These are phyloP conservation scores for Uropsilus gracilis DNA, from an alignment of 2,113 vertebrate genomes.

Conservation along the genomic window DNA sequence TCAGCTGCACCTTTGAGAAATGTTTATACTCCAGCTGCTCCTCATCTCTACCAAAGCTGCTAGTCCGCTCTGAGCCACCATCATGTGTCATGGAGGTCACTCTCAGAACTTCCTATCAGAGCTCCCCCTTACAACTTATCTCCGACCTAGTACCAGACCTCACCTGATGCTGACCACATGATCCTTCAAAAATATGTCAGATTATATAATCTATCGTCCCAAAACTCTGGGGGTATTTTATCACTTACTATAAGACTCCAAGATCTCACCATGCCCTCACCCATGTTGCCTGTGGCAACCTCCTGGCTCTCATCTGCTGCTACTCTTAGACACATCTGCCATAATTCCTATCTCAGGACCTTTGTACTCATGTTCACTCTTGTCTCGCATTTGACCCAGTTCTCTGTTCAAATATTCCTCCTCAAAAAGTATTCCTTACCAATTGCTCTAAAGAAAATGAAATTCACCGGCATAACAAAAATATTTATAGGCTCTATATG, in stretches of 20 bases:
- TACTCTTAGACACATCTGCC: background rate
- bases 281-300: background rate
- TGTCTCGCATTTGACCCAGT: background rate
- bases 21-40: background rate
- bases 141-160: background rate
- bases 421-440: slow-evolving; percentile 17
- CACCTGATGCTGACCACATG: no score
- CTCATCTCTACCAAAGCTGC: background rate
- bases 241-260: slow-evolving; percentile 10
- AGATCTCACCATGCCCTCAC: background rate
- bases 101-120: background rate
- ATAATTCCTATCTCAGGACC: background rate
- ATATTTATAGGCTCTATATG: background rate
- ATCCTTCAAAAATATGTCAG: background rate
- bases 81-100: background rate
- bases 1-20: background rate
- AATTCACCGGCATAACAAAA: background rate
- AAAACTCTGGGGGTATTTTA: background rate
- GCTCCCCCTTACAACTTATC: background rate
- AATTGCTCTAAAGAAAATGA: slow-evolving; percentile 17
- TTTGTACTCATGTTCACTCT: background rate
- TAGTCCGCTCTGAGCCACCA: background rate
- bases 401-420: background rate
- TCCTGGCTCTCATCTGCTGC: background rate
- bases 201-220: background rate